Percentiles rank a stretch among this genome's conserved stretches.
These are phyloP conservation scores for Megalops cyprinoides DNA, from an alignment of 2,797 vertebrate species.

Conservation along the genomic window DNA sequence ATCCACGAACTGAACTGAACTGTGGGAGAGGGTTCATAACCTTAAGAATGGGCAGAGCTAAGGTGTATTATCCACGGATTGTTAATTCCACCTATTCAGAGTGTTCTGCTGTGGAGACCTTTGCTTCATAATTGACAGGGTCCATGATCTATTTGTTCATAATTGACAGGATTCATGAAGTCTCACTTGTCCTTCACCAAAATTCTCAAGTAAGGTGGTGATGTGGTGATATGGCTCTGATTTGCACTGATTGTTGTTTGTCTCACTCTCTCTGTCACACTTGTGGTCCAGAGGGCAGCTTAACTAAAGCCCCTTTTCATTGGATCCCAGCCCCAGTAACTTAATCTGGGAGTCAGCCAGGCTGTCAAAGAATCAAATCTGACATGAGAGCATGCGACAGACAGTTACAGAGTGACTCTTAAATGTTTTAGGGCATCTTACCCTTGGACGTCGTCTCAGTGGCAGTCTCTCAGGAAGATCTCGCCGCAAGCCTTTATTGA, in stretches of 20 bases:
- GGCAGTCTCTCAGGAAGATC: neutral
- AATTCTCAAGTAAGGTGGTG: too few species aligned
- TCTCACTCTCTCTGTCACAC: neutral
- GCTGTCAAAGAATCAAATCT: neutral
- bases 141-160: too few species aligned
- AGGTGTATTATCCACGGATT: too few species aligned
- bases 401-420: neutral
- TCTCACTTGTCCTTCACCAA: too few species aligned
- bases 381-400: neutral
- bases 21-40: too few species aligned
- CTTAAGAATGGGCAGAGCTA: too few species aligned
- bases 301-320: neutral
- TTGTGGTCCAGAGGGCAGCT: neutral
- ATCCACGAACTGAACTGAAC: neutral
- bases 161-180: too few species aligned
- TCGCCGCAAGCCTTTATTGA: neutral
- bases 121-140: too few species aligned
- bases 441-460: neutral
- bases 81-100: too few species aligned
- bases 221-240: too few species aligned
- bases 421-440: neutral
- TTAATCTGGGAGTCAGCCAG: neutral
- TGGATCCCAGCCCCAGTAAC: neutral
- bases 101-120: neutral
- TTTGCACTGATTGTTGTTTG: too few species aligned